phyloP scores from a whole-genome alignment of 2,113 vertebrate species.

The Phasianus colchicus region DNA sequence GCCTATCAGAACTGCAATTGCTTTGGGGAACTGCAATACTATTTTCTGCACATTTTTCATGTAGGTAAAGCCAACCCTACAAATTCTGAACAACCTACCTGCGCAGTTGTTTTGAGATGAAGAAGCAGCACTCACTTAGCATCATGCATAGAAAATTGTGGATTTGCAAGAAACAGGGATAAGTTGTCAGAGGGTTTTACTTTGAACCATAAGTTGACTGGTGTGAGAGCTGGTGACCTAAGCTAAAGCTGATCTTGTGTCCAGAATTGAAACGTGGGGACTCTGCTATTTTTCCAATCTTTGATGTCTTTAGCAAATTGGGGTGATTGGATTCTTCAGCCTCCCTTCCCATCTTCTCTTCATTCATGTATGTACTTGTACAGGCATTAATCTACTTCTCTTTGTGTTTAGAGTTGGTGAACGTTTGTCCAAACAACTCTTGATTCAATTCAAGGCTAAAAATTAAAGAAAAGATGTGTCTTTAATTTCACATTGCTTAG shows the following conservation, averaged over 20 bases:
- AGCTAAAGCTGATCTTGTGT: background rate
- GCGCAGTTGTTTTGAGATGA: background rate
- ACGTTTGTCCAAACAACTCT: background rate
- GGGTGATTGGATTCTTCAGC: fast-evolving
- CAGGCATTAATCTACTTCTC: background rate
- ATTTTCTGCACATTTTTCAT: background rate
- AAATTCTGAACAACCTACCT: background rate
- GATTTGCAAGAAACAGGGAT: background rate
- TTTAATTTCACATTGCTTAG: background rate
- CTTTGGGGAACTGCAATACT: background rate
- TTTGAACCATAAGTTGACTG: fast-evolving
- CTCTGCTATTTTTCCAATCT: background rate
- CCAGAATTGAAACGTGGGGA: background rate
- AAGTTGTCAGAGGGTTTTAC: background rate
- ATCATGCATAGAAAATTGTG: background rate
- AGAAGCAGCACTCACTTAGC: background rate
- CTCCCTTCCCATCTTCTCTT: background rate
- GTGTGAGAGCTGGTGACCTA: background rate
- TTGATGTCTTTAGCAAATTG: background rate
- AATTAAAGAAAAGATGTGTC: background rate
- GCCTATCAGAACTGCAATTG: background rate
- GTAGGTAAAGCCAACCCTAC: background rate
- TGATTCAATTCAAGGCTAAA: background rate
- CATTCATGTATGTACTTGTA: background rate
- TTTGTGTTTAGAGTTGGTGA: background rate